Conservation (phyloP, 2,888 invertebrate genomes). For the Cerastoderma edule region DNA sequence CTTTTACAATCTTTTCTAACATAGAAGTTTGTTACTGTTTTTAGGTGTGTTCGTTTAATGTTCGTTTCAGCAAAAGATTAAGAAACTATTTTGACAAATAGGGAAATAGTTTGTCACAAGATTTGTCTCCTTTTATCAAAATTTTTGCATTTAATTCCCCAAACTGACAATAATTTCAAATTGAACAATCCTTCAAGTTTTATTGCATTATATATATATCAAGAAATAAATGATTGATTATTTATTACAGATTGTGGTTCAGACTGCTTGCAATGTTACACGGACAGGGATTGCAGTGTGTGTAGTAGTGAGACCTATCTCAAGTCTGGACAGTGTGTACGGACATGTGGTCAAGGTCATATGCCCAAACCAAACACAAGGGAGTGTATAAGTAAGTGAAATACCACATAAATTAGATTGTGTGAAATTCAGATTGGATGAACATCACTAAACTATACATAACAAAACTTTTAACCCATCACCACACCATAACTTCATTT, state of each 20-base stretch:
- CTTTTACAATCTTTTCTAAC: too few relatives aligned
- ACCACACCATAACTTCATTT: too few relatives aligned
- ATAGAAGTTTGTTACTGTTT: too few relatives aligned
- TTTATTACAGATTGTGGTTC: slow-evolving; percentile 71
- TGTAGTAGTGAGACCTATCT: slow-evolving; percentile 70
- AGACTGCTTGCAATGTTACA: slow-evolving; percentile 69
- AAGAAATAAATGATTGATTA: too few relatives aligned
- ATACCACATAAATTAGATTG: too few relatives aligned
- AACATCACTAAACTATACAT: too few relatives aligned
- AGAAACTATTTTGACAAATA: too few relatives aligned
- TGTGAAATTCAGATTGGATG: too few relatives aligned
- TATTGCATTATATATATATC: not conserved
- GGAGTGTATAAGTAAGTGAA: slow-evolving; percentile 70
- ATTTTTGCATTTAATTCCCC: not conserved
- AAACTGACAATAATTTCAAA: not conserved
- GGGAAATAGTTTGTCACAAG: too few relatives aligned
- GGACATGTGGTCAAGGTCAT: slow-evolving; percentile 65
- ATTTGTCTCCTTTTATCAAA: not conserved
- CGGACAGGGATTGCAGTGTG: slow-evolving; percentile 61
- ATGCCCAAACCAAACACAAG: slow-evolving; percentile 57
- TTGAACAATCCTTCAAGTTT: not conserved
- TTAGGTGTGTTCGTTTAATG: too few relatives aligned
- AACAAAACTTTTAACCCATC: too few relatives aligned
- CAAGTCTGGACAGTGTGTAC: slow-evolving; percentile 66
- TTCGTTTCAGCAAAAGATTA: too few relatives aligned